Evolutionary conservation across 2,888 invertebrate species (phyloP), one percentile per base, ranked within the genome.

Genomic region (Eupeodes latifasciatus): DNA sequence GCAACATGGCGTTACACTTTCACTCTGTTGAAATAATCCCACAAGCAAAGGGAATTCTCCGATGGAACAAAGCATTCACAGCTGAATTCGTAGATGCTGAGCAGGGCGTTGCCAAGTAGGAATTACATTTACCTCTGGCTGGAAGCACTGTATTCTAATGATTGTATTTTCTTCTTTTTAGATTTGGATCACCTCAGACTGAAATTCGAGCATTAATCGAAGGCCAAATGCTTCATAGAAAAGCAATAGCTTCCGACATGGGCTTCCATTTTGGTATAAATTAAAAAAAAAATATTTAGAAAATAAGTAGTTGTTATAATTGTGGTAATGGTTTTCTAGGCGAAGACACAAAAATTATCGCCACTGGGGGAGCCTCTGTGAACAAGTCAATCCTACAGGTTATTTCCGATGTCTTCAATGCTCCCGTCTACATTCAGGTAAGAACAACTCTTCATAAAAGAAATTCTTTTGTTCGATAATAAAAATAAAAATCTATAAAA

Each of bases 161-260:
- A 4, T 61, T 57, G 36, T n/a, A 61, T 57, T 19, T 27, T 62
- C 64, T 40, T 71, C 27, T 27, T 82, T 55, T 9, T 49, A 93
- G 93, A 90, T 94, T 93, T 84, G 90, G 90, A 49, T 93, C 93
- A 6, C 94, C 95, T 61, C 97, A 97, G 94, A 95, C 96, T 64
- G 98, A 99, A 94, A 97, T 98, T 27, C 95, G 99, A 89, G 98
- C 99, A 4, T 93, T 98, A 62, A 94, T 99, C 57, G 99, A 99
- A 94, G 98, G 98, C 0, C 99, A 99, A 94, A 98, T 98, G 92
- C 92, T 99, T 47, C 97, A 97, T 0, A 95, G 96, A 89, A 94
- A 98, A 79, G 96, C 96, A 3, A 96, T 98, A 91, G 96, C 97
- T 0, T 96, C 97, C 92, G 96, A 97, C 89, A 95, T 97, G 94